Conservation (phyloP, 2,797 vertebrate species). For the Schizopygopsis malacanthus region DNA sequence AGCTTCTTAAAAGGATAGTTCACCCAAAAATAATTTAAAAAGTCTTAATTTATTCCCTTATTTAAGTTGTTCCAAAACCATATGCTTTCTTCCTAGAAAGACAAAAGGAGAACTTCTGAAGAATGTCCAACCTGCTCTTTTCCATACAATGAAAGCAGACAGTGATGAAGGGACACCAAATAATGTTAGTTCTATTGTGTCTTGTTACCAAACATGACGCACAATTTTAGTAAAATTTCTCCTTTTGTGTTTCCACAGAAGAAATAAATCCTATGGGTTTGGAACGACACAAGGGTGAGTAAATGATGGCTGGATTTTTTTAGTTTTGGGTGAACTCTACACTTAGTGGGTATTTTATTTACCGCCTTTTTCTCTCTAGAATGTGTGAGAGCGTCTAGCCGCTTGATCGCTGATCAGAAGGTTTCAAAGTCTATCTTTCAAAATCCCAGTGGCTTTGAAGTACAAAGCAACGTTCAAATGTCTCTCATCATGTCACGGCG, state of each 20-base stretch:
- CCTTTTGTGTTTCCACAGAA: not conserved
- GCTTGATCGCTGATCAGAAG: constrained; percentile 5
- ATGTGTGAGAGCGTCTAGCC: not conserved
- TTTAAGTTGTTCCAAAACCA: not conserved
- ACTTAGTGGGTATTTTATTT: not conserved
- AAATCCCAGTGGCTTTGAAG: constrained; percentile 22
- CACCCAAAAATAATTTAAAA: not conserved
- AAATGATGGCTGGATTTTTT: not conserved
- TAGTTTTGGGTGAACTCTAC: not conserved
- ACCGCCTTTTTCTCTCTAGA: not conserved
- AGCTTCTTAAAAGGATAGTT: not conserved
- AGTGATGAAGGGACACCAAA: not conserved
- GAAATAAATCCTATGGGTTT: not conserved
- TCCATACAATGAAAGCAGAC: not conserved
- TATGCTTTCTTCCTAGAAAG: not conserved
- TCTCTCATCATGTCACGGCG: not conserved
- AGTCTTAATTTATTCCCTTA: not conserved
- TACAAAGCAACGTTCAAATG: constrained; percentile 32
- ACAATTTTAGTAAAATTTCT: not conserved
- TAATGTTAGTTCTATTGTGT: not conserved
- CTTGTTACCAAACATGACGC: not conserved
- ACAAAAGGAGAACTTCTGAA: constrained; percentile 3
- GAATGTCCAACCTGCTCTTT: not conserved
- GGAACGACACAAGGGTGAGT: not conserved
- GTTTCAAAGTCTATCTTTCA: constrained; percentile 42